phyloP scores from a whole-genome alignment of 2,113 vertebrate genomes.

The Xiphophorus hellerii region DNA sequence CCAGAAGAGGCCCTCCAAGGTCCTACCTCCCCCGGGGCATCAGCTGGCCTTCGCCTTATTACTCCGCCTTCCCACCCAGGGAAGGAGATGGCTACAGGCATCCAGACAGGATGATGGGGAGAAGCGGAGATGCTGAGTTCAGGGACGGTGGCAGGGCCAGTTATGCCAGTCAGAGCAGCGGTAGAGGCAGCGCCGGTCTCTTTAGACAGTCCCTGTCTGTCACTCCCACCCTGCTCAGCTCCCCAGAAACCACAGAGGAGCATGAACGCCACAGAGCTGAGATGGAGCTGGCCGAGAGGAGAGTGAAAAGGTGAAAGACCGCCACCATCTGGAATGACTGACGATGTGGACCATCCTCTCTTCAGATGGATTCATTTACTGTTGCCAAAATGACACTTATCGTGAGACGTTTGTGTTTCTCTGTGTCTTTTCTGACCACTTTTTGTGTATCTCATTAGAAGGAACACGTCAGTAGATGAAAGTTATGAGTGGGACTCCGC shows the following conservation, averaged over 20 bases:
- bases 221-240: slow-evolving; percentile 82
- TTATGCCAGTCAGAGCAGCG: slow-evolving; percentile 84
- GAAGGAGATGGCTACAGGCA: slow-evolving; percentile 65
- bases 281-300: slow-evolving; percentile 63
- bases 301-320: slow-evolving; percentile 80
- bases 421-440: slow-evolving; percentile 49
- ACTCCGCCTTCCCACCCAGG: slow-evolving; percentile 55
- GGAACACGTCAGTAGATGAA: slow-evolving; percentile 85
- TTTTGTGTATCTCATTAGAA: slow-evolving; percentile 75
- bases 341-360: slow-evolving; percentile 43
- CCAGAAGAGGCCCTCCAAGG: slow-evolving; percentile 65
- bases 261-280: slow-evolving; percentile 68
- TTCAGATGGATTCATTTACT: slow-evolving; percentile 37
- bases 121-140: slow-evolving; percentile 61
- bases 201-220: slow-evolving; percentile 79
- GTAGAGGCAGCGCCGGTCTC: slow-evolving; percentile 79
- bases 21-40: slow-evolving; percentile 78
- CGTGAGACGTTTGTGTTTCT: slow-evolving; percentile 20
- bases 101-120: slow-evolving; percentile 55
- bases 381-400: slow-evolving; percentile 51
- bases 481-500: slow-evolving; percentile 84
- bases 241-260: slow-evolving; percentile 83
- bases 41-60: slow-evolving; percentile 81
- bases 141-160: slow-evolving; percentile 76
- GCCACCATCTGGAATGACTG: slow-evolving; percentile 41